Conservation (phyloP, 2,888 invertebrate species). For the Caenorhabditis zanzibari region DNA sequence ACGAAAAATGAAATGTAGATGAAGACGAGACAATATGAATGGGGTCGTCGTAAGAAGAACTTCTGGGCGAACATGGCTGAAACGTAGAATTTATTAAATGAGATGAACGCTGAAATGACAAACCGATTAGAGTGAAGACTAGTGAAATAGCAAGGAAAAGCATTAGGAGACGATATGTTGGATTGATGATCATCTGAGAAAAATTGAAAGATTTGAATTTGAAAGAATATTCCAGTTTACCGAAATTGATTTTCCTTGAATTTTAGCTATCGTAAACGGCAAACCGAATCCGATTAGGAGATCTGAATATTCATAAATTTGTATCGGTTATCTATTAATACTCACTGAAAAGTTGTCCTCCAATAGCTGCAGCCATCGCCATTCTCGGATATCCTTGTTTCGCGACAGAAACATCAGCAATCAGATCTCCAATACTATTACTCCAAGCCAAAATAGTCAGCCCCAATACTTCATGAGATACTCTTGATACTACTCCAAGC, state of each 20-base stretch:
- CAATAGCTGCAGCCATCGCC: conserved; percentile 88
- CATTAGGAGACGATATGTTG: conserved; percentile 65
- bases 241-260: conserved; percentile 74
- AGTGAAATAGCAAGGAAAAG: conserved; percentile 61
- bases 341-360: conserved; percentile 88
- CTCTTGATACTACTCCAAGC: conserved; percentile 86
- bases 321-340: neutral
- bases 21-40: conserved; percentile 82
- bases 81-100: neutral
- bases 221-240: conserved; percentile 51
- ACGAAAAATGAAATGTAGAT: conserved; percentile 84
- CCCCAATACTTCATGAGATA: conserved; percentile 85
- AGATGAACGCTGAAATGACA: neutral
- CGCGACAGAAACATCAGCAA: conserved; percentile 87
- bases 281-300: conserved; percentile 80
- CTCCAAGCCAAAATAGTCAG: conserved; percentile 88
- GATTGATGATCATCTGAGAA: conserved; percentile 66
- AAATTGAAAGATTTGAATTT: too few species aligned
- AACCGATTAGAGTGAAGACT: conserved; percentile 56
- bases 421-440: conserved; percentile 87
- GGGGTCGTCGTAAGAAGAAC: conserved; percentile 46
- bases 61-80: conserved; percentile 62
- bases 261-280: conserved; percentile 76
- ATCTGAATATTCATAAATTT: conserved; percentile 65
- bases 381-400: conserved; percentile 87